A percentile compares a stretch with the other conserved stretches of the same genome.
Conservation (phyloP, 2,797 vertebrate species). For the Anableps anableps region DNA sequence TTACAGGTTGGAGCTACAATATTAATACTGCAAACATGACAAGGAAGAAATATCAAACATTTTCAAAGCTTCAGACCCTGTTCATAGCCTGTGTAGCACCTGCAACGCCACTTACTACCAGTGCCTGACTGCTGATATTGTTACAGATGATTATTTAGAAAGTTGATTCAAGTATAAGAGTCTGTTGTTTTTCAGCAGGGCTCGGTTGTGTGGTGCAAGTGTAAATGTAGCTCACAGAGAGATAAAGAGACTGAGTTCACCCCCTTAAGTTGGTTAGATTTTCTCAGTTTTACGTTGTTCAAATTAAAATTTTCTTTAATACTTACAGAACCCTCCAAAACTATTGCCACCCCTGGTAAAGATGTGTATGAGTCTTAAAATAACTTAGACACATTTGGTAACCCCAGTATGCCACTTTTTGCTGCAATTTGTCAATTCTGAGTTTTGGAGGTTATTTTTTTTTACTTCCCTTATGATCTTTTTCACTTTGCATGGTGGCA, state of each 20-base stretch:
- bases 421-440: background rate
- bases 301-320: constrained; percentile 15
- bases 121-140: constrained; percentile 32
- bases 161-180: constrained; percentile 69
- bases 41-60: constrained; percentile 25
- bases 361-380: background rate
- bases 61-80: constrained; percentile 58
- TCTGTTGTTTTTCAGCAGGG: constrained; percentile 45
- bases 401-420: background rate
- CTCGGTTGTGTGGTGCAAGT: constrained; percentile 36
- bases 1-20: constrained; percentile 18
- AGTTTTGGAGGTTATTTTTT: background rate
- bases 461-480: background rate
- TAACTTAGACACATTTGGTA: background rate
- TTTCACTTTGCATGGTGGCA: background rate
- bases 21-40: constrained; percentile 72
- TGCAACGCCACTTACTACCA: constrained; percentile 24
- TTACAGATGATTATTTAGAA: constrained; percentile 29
- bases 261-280: constrained; percentile 22
- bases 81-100: constrained; percentile 71
- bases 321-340: background rate
- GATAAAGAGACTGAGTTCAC: constrained; percentile 40
- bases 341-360: background rate
- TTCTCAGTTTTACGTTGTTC: constrained; percentile 26
- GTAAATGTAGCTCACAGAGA: constrained; percentile 70